These are phyloP conservation scores for Eleutherodactylus coqui DNA, from an alignment of 2,797 vertebrate genomes.

Conservation along the genomic window DNA sequence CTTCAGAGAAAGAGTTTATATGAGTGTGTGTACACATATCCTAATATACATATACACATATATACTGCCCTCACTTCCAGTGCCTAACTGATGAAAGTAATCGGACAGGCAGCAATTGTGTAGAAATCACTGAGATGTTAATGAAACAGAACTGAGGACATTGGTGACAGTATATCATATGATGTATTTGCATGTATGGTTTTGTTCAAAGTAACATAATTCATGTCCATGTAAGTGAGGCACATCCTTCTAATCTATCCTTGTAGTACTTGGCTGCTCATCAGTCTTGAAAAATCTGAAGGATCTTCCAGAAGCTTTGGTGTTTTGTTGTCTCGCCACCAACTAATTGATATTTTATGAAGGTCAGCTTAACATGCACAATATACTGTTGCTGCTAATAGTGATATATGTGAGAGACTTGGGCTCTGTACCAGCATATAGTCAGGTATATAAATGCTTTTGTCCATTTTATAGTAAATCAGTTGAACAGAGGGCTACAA, in stretches of 20 bases:
- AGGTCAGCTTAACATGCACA: slow-evolving; percentile 40
- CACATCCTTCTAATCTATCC: slow-evolving; percentile 13
- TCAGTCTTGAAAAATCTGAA: slow-evolving; percentile 26
- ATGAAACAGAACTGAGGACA: slow-evolving; percentile 7
- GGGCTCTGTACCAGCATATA: not conserved
- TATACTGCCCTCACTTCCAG: slow-evolving; percentile 23
- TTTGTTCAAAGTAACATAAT: slow-evolving; percentile 24
- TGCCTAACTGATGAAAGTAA: slow-evolving; percentile 32
- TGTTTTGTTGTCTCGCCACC: not conserved
- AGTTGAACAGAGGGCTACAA: not conserved
- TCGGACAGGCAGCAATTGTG: not conserved
- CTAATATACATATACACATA: not conserved
- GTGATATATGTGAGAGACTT: not conserved
- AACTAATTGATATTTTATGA: not conserved
- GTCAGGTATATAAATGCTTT: not conserved
- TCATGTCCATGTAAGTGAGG: slow-evolving; percentile 5
- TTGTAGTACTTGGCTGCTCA: slow-evolving; percentile 28
- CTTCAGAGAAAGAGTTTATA: not conserved
- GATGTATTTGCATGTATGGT: slow-evolving; percentile 48
- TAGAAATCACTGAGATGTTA: not conserved
- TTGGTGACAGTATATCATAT: slow-evolving; percentile 30
- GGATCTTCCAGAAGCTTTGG: slow-evolving; percentile 47
- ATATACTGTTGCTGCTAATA: slow-evolving; percentile 38
- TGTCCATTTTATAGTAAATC: not conserved
- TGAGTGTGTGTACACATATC: slow-evolving; percentile 12